These are phyloP conservation scores for Didymodactylos carnosus DNA, from an alignment of 2,888 invertebrate genomes.

Conservation along the genomic window DNA sequence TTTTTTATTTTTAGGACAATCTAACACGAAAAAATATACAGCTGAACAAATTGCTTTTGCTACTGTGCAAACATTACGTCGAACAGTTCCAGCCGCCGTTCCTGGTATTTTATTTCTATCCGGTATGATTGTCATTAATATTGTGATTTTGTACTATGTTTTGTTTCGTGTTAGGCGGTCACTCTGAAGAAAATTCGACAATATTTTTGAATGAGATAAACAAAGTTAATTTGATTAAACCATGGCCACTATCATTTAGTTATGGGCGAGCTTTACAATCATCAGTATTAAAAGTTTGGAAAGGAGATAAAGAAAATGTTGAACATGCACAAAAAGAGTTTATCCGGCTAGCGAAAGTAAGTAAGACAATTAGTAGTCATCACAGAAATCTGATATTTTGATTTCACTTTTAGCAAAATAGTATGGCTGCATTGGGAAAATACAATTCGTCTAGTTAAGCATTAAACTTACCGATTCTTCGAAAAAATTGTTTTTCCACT, in stretches of 20 bases:
- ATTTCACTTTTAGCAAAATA: not conserved
- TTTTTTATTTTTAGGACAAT: not conserved
- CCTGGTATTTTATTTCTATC: conserved; percentile 44
- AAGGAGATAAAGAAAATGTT: conserved; percentile 69
- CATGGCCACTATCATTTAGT: conserved; percentile 92
- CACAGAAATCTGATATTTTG: too few species aligned
- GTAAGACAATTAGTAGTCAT: too few species aligned
- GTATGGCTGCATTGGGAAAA: not conserved
- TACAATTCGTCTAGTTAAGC: not conserved
- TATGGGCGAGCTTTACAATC: conserved; percentile 91
- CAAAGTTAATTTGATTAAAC: conserved; percentile 48
- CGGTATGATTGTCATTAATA: conserved; percentile 39
- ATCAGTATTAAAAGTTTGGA: conserved; percentile 81
- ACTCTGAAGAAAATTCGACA: conserved; percentile 90
- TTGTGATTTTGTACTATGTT: not conserved
- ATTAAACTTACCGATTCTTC: too few species aligned
- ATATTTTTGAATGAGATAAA: conserved; percentile 91
- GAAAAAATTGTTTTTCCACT: too few species aligned
- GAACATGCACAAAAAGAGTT: conserved; percentile 64
- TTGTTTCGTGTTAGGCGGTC: conserved; percentile 45
- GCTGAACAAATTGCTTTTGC: conserved; percentile 69
- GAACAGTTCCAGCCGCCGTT: conserved; percentile 86
- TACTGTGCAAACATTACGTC: conserved; percentile 71
- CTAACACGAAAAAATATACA: conserved; percentile 45
- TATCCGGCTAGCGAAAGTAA: conserved; percentile 71